These are phyloP conservation scores for Patella caerulea DNA, from an alignment of 2,888 invertebrate species.

Conservation along the genomic window DNA sequence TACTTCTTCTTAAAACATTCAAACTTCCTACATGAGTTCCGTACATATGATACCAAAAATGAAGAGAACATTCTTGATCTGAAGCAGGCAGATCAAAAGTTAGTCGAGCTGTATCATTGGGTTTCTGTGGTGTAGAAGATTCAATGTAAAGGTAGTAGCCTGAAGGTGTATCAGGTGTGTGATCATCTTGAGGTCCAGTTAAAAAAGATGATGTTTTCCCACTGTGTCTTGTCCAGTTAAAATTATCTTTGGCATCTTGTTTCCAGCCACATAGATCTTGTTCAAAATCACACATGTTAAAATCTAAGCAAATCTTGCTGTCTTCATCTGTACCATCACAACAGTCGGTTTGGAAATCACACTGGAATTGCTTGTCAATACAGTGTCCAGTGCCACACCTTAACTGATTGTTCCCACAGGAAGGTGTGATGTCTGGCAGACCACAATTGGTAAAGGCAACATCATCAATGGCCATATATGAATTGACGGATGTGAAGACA, in stretches of 20 bases:
- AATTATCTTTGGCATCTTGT: slow-evolving; percentile 46
- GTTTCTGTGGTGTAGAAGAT: slow-evolving; percentile 43
- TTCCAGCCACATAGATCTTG: slow-evolving; percentile 61
- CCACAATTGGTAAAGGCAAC: slow-evolving; percentile 59
- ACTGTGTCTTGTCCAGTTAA: slow-evolving; percentile 57
- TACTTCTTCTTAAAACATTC: slow-evolving; percentile 46
- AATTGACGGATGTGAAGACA: slow-evolving; percentile 33
- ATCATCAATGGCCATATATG: slow-evolving; percentile 60
- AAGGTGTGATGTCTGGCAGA: slow-evolving; percentile 43
- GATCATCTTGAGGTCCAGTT: slow-evolving; percentile 60
- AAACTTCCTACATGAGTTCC: slow-evolving; percentile 52
- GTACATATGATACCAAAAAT: slow-evolving; percentile 68
- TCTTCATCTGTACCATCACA: slow-evolving; percentile 56
- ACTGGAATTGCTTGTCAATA: slow-evolving; percentile 47
- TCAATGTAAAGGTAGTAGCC: slow-evolving; percentile 61
- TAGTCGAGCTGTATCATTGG: slow-evolving; percentile 47
- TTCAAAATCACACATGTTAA: slow-evolving; percentile 60
- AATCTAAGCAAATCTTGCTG: slow-evolving; percentile 41
- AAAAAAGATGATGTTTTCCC: slow-evolving; percentile 41
- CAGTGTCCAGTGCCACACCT: slow-evolving; percentile 56
- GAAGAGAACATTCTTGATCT: slow-evolving; percentile 47
- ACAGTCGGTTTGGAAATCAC: slow-evolving; percentile 57
- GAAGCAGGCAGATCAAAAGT: slow-evolving; percentile 44
- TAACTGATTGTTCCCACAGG: slow-evolving; percentile 44
- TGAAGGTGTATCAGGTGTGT: slow-evolving; percentile 49